Evolutionary conservation across 1,140 invertebrate species (phyloP).

Genomic region (Zaprionus taronus): DNA sequence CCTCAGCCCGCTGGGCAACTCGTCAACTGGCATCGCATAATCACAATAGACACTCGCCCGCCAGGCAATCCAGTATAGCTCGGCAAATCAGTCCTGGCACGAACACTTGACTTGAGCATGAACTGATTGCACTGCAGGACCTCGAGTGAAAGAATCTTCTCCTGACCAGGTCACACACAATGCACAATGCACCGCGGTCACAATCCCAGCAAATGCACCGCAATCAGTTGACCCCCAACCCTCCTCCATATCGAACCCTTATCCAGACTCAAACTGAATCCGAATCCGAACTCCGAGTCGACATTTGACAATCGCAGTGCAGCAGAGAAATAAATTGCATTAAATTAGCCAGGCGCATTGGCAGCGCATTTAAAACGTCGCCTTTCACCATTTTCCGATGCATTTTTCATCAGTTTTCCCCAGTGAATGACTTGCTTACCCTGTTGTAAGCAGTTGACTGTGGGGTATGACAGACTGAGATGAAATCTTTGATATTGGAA

Average conservation of each 20-base stretch:
- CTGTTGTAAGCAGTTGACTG: neutral
- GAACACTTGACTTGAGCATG: constrained; percentile 29
- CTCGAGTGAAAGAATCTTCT: neutral
- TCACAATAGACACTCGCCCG: constrained; percentile 70
- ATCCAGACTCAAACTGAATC: neutral
- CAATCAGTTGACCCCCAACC: neutral
- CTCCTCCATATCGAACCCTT: neutral
- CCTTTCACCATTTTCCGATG: constrained; percentile 36
- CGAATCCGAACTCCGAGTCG: neutral
- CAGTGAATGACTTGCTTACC: neutral
- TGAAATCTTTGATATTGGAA: no score
- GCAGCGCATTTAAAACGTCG: constrained; percentile 40
- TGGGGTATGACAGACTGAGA: no score
- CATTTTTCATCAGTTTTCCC: constrained; percentile 36
- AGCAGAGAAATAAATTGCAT: constrained; percentile 45
- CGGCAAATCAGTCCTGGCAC: constrained; percentile 41
- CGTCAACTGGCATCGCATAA: constrained; percentile 68
- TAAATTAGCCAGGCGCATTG: constrained; percentile 49
- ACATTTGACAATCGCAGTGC: constrained; percentile 24
- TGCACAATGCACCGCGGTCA: no score
- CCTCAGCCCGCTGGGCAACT: constrained; percentile 40
- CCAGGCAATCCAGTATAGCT: constrained; percentile 50
- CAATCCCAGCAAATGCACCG: neutral
- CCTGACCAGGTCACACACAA: constrained; percentile 11
- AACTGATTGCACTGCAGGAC: constrained; percentile 50